Base-by-base conservation (phyloP, 1,140 invertebrate genomes). In the Drosophila obscura region DNA sequence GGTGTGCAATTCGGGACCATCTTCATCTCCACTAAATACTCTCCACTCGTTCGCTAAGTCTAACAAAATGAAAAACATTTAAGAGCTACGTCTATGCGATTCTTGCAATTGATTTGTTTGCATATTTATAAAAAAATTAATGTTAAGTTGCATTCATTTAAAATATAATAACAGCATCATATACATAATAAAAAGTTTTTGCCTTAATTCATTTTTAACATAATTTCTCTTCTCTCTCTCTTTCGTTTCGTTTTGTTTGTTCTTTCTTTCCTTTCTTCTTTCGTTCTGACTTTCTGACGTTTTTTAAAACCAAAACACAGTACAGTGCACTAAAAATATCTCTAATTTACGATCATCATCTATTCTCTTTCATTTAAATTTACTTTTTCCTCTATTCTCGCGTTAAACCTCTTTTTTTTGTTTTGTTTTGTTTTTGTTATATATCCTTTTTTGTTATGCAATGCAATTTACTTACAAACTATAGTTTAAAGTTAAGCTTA, bases 261-360 rank as follows among this genome's bases (percentile, higher is more conserved):
- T 62, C 48, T 80, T 39, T 56, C 43, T 16, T 66, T 35, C 15
- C 53, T 39, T 56, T 60, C n/a, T 60, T 60, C 44, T 59, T 56
- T 45, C 22, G 26, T 59, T 57, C 53, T 80, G 74, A 78, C 80
- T 81, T 58, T 43, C 74, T 80, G 62, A 55, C 73, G 71, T 78
- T 90, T 80, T 78, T 90, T 84, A 79, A 84, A 84, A 90, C 81
- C 82, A 80, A 91, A 91, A 91, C 82, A 89, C 83, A 91, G 83
- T 88, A 82, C 64, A 75, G 83, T 87, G 79, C 83, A 87, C 59
- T 83, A 62, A 74, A 84, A 52, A 80, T 84, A 83, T 74, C 60
- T 69, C 56, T 82, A 82, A 63, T 45, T 69, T 69, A 58, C 44
- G 35, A 58, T 69, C 44, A 39, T 35, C 19, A 4, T 46, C 41